Evolutionary conservation across 2,797 vertebrate genomes (phyloP), one percentile per base, ranked within the genome.

Genomic region (Rousettus madagascariensis): DNA sequence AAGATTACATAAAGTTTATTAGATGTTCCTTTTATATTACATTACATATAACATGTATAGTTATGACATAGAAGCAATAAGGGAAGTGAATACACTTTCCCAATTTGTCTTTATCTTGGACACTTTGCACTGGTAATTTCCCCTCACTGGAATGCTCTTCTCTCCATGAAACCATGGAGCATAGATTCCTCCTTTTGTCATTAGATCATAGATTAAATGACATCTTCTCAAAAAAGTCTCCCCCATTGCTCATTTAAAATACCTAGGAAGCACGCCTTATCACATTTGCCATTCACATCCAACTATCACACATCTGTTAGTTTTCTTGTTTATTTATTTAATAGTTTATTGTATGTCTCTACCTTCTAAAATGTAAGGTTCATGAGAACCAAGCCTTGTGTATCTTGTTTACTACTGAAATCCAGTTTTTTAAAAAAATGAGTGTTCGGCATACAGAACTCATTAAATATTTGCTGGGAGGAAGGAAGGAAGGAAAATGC

Each of bases 301-400:
- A 33, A 46, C 33, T 36, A 36, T 65, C 36, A 17, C 4, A 49
- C 10, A 36, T 41, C 17, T 33, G 65, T 41, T 13, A 4, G 20
- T 68, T 69, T 93, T 74, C 41, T 43, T 90, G 65, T 75, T 93
- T 94, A n/a, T 90, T 78, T 77, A 74, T 85, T 79, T 49, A 65
- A 43, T 24, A 63, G 63, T 77, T 92, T 66, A 74, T 53, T 69
- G 71, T 66, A 46, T 86, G 11, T 63, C 38, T 93, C 69, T 13
- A 93, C 80, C 72, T 51, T 90, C n/a, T 72, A 46, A 38, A 53
- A 55, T 82, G 24, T 83, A 65, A 79, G 72, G 26, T 26, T 22
- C 28, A 2, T 28, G 85, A 74, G 36, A 94, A 55, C 41, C 2
- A 13, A 95, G 65, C 20, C 38, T 41, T 55, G 10, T 24, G 26